Evolutionary conservation across 2,797 vertebrate genomes (phyloP), one percentile per base, ranked within the genome.

Genomic region (Poeciliopsis presidionis): DNA sequence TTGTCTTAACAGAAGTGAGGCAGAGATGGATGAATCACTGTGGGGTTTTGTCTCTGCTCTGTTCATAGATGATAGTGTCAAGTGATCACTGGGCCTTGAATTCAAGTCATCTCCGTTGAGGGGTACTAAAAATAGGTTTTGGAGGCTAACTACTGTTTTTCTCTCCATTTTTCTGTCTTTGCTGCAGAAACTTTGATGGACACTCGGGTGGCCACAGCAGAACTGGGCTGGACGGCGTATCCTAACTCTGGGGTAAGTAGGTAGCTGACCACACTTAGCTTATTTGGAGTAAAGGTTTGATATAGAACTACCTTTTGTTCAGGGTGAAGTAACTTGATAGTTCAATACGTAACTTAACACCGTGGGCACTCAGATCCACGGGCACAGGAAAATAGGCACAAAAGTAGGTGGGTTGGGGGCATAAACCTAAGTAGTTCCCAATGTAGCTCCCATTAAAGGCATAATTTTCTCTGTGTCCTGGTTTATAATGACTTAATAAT

Each of bases 181-280:
- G 72, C 70, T 84, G 72, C 95, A 99, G 98, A 99, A 95, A 99
- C 98, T 0, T 88, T 99, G 94, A 97, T 99, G 98, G 98, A 99
- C 95, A 99, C 98, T 4, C 96, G 98, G 87, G 98, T 97, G 11
- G 98, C 98, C 55, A 99, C 98, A 6, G 98, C 98, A 81, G 98
- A 99, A 93, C 95, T 99, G 88, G 98, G 98, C 82, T 99, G 98
- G 98, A 99, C 97, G 0, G 98, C 98, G 28, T 98, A 98, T 94
- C 98, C 98, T 41, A 96, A 98, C 43, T 98, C 98, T 3, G 98
- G 98, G 96, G 98, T 99, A 91, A 99, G 98, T 95, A 33, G 7
- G 1, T 39, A 47, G 28, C 53, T 80, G 73, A 33, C 33, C 51
- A 81, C 65, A 69, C 65, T 43, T 43, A 18, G 49, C 8, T 22